These are phyloP conservation scores for Hydrotaea diabolus DNA, from an alignment of 2,888 invertebrate species.

Conservation along the genomic window DNA sequence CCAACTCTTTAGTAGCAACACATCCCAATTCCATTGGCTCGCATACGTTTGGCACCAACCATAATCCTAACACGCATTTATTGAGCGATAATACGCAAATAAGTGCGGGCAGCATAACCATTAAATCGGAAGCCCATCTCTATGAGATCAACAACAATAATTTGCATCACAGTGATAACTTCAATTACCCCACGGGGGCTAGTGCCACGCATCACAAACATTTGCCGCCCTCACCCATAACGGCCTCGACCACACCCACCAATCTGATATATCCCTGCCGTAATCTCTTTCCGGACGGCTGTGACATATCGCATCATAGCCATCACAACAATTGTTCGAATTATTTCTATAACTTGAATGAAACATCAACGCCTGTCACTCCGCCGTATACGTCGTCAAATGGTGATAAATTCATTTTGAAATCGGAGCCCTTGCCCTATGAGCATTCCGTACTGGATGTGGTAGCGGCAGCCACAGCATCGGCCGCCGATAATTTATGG, in stretches of 20 bases:
- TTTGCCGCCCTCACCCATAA: conserved; percentile 13
- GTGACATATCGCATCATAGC: conserved; percentile 73
- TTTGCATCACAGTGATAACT: conserved; percentile 65
- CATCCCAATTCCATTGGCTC: conserved; percentile 28
- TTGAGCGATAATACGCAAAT: not conserved
- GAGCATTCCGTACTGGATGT: conserved; percentile 39
- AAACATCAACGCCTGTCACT: conserved; percentile 40
- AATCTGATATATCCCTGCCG: conserved; percentile 76
- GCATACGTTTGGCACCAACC: conserved; percentile 38
- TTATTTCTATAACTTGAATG: conserved; percentile 53
- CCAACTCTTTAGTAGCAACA: conserved; percentile 62
- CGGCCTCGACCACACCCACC: conserved; percentile 33
- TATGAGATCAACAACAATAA: conserved; percentile 76
- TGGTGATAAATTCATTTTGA: conserved; percentile 62
- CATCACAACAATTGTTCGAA: conserved; percentile 60
- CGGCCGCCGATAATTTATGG: conserved; percentile 49
- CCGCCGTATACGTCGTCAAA: conserved; percentile 21
- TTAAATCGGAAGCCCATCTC: conserved; percentile 73
- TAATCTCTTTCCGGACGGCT: conserved; percentile 77
- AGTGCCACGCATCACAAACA: not conserved
- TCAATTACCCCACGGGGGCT: conserved; percentile 34
- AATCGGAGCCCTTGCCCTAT: conserved; percentile 61
- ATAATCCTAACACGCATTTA: conserved; percentile 55
- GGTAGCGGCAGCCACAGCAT: conserved; percentile 14
- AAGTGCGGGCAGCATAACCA: conserved; percentile 55